Base-by-base conservation (phyloP, 2,888 invertebrate genomes). In the Xanthorhoe spadicearia region DNA sequence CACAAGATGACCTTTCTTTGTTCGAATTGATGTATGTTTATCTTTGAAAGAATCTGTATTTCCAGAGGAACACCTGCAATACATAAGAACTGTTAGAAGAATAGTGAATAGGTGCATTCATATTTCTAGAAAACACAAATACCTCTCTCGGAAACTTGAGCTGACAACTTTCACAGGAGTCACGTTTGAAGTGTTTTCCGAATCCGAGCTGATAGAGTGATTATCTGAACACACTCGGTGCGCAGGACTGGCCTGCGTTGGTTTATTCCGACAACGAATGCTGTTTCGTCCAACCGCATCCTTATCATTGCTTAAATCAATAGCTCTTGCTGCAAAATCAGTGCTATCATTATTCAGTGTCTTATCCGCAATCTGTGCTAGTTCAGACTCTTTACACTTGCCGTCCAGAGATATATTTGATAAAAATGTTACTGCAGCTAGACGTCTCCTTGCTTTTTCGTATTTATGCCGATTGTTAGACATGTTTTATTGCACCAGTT, bases 381-480 rank as follows among this genome's bases (percentile, higher is more conserved):
- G 70, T 72, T 87, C 95, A 68, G 95, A 95, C 85, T 96, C 96
- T 84, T 95, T 95, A 88, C 97, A 96, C 77, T 96, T 96, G 74
- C 98, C 98, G 94, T 98, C 98, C 72, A 99, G 94, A 71, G 98
- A 98, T 85, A 99, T 99, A 92, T 98, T 99, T 61, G 98, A 96
- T 78, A 99, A 94, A 94, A 99, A 99, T 83, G 97, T 97, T 82
- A 98, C 95, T 77, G 99, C 99, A 84, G 98, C 98, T 79, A 98
- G 95, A 88, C 98, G 95, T 90, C 97, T 95, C 84, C 97, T 95
- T 82, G 97, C 96, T 90, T 96, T 95, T 82, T 94, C 94, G 79
- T 93, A 92, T 82, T 91, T 93, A 76, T 84, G 88, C 51, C 89
- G 88, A 77, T 89, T 85, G 66, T 75, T 83, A 62, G 89, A 79